These are phyloP conservation scores for Dromas ardeola DNA, from an alignment of 2,113 vertebrate species.

Conservation along the genomic window DNA sequence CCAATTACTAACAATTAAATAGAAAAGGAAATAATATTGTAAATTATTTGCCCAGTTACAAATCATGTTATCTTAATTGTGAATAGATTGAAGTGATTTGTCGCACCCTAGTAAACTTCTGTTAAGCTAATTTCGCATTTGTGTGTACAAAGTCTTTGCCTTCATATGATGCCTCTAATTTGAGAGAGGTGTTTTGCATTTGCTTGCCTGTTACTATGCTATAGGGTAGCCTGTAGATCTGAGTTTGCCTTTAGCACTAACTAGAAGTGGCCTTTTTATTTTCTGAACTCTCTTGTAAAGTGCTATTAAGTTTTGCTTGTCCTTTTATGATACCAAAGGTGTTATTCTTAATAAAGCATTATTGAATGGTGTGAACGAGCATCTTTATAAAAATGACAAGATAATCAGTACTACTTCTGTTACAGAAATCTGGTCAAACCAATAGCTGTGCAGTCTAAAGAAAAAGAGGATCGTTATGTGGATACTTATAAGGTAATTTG, in stretches of 20 bases:
- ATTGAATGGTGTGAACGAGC: not conserved
- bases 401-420: not conserved
- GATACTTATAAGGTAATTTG: constrained; percentile 91
- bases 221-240: not conserved
- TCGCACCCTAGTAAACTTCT: not conserved
- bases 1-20: not conserved
- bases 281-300: not conserved
- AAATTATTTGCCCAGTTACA: not conserved
- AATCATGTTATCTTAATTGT: not conserved
- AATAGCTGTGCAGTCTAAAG: constrained; percentile 97
- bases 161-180: not conserved
- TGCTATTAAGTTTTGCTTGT: not conserved
- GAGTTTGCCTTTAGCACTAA: not conserved
- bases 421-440: constrained; percentile 92
- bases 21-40: not conserved
- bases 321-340: not conserved
- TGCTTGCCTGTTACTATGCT: not conserved
- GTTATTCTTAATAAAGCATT: not conserved
- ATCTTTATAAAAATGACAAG: not conserved
- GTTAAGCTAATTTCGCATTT: not conserved
- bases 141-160: not conserved
- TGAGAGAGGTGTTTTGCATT: not conserved
- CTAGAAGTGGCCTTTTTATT: not conserved
- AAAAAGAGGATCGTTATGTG: constrained; percentile 97
- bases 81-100: not conserved